Conservation (phyloP, 2,888 invertebrate species). For the Drosophila imparisetae region DNA sequence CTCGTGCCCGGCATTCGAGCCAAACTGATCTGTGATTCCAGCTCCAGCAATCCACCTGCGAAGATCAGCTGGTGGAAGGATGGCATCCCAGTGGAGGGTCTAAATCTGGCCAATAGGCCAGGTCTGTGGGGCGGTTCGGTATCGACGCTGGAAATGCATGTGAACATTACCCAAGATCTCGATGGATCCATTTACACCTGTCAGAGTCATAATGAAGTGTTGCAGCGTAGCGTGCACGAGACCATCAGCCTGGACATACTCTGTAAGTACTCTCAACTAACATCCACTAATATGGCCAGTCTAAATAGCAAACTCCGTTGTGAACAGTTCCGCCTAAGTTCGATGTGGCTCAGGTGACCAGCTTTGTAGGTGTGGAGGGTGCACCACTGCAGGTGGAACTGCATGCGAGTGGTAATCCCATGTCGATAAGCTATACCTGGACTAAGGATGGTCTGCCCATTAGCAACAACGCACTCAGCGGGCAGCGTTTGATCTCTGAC, state of each 20-base stretch:
- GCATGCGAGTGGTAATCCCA: slow-evolving; percentile 82
- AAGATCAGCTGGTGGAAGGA: slow-evolving; percentile 84
- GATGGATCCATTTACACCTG: slow-evolving; percentile 83
- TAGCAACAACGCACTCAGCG: slow-evolving; percentile 72
- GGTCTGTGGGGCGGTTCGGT: slow-evolving; percentile 83
- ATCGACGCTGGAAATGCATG: slow-evolving; percentile 81
- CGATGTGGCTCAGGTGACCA: slow-evolving; percentile 72
- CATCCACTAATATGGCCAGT: background rate
- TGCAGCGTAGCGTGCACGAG: slow-evolving; percentile 83
- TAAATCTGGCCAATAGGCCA: slow-evolving; percentile 81
- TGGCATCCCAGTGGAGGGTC: slow-evolving; percentile 82
- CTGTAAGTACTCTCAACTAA: slow-evolving; percentile 66
- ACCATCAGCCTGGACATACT: slow-evolving; percentile 82
- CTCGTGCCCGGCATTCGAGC: slow-evolving; percentile 81
- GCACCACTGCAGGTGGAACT: slow-evolving; percentile 81
- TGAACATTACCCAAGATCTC: slow-evolving; percentile 83
- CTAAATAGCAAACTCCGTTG: background rate
- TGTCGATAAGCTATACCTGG: slow-evolving; percentile 83
- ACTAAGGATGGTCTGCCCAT: slow-evolving; percentile 83
- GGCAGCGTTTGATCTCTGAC: slow-evolving; percentile 80
- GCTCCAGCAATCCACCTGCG: slow-evolving; percentile 83
- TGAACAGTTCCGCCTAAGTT: slow-evolving; percentile 81
- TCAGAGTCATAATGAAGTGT: slow-evolving; percentile 83
- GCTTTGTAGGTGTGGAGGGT: slow-evolving; percentile 81
- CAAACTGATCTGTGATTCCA: slow-evolving; percentile 82